These are phyloP conservation scores for Neuroscelio doddi DNA, from an alignment of 2,888 invertebrate genomes.

Conservation along the genomic window DNA sequence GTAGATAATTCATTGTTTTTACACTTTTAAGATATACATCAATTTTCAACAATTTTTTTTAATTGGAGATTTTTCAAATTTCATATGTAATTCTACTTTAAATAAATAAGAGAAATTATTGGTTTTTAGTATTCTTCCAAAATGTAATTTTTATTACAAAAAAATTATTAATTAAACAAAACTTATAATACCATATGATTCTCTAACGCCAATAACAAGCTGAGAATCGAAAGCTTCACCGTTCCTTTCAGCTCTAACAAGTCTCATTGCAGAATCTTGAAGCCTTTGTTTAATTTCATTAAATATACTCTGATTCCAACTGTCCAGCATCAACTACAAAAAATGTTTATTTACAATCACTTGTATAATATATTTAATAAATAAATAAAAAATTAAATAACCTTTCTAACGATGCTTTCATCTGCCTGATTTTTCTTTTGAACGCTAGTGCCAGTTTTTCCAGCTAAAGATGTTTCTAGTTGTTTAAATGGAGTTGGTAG, in stretches of 20 bases:
- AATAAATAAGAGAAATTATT: too few species aligned
- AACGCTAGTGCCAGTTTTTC: constrained; percentile 74
- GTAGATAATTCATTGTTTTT: too few species aligned
- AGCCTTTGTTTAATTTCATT: constrained; percentile 93
- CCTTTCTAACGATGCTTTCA: constrained; percentile 91
- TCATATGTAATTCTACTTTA: too few species aligned
- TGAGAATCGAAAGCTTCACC: constrained; percentile 99
- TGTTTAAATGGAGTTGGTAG: constrained; percentile 96
- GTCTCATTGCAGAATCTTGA: constrained; percentile 97
- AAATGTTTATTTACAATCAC: too few species aligned
- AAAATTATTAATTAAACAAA: constrained; percentile 1
- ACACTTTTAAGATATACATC: too few species aligned
- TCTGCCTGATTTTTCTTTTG: constrained; percentile 75
- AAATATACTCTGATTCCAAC: constrained; percentile 98
- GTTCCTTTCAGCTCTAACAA: constrained; percentile 96
- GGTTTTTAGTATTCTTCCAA: too few species aligned
- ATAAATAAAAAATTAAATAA: constrained; percentile 51
- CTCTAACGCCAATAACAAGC: constrained; percentile 96
- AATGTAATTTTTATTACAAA: not conserved
- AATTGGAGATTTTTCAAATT: too few species aligned
- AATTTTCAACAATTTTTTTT: too few species aligned
- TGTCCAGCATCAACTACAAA: constrained; percentile 92
- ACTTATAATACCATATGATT: constrained; percentile 87
- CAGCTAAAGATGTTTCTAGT: constrained; percentile 88
- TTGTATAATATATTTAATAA: not conserved